phyloP scores from a whole-genome alignment of 2,888 invertebrate genomes.

The Halocaridina rubra region DNA sequence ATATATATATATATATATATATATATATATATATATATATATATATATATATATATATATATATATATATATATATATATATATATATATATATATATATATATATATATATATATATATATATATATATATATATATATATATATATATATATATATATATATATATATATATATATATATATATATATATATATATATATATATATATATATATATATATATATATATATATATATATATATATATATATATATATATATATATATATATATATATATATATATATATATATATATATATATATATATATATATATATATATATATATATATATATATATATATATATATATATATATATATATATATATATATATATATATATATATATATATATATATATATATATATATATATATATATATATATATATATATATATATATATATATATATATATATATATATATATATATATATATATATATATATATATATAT shows the following conservation, averaged over 20 bases:
- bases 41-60: too few relatives aligned
- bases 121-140: neutral
- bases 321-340: neutral
- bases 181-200: slow-evolving; percentile 15
- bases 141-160: slow-evolving; percentile 16
- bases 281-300: neutral
- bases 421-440: neutral
- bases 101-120: neutral
- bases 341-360: too few relatives aligned
- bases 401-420: neutral
- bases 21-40: too few relatives aligned
- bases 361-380: neutral
- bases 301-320: neutral
- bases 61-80: too few relatives aligned
- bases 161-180: slow-evolving; percentile 17
- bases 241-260: neutral
- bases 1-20: too few relatives aligned
- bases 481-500: neutral
- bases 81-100: too few relatives aligned
- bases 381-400: neutral
- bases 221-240: neutral
- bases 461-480: neutral
- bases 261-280: neutral
- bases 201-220: slow-evolving; percentile 3
- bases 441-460: neutral